Conservation (phyloP, 35 echinoderm and acorn worm species). For the Heliocidaris erythrogramma region DNA sequence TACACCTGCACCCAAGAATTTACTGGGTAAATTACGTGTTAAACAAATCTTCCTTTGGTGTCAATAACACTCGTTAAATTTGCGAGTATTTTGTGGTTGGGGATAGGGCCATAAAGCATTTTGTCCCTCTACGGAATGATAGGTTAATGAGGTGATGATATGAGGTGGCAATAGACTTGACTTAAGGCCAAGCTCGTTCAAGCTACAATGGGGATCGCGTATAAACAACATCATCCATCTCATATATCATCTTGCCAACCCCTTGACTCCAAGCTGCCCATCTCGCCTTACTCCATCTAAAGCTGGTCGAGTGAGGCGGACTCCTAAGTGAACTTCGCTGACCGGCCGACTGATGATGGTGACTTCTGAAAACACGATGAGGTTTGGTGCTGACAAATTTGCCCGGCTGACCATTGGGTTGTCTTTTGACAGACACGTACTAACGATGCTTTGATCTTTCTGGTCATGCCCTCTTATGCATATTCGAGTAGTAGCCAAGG, state of each 20-base stretch:
- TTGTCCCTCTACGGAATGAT: neutral
- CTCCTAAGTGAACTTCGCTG: neutral
- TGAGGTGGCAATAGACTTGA: conserved; percentile 24
- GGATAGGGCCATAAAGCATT: neutral
- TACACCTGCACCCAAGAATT: neutral
- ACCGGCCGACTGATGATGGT: neutral
- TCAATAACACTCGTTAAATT: conserved; percentile 12
- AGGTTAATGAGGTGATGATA: conserved; percentile 46
- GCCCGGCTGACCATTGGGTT: neutral
- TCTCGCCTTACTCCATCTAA: neutral
- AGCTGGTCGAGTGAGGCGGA: neutral
- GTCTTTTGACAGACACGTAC: conserved; percentile 16
- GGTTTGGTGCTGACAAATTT: neutral
- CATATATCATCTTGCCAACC: conserved; percentile 16
- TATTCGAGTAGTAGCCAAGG: neutral
- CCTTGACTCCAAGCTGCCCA: neutral
- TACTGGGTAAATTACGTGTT: neutral
- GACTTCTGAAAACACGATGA: neutral
- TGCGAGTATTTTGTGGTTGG: neutral
- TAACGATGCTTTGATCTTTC: conserved; percentile 17
- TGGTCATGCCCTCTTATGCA: neutral
- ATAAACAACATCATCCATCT: conserved; percentile 11
- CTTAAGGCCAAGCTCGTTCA: neutral
- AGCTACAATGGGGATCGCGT: conserved; percentile 7
- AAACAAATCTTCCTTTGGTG: neutral